Conservation (phyloP, 2,888 invertebrate species). For the Sarcophaga subvicina region DNA sequence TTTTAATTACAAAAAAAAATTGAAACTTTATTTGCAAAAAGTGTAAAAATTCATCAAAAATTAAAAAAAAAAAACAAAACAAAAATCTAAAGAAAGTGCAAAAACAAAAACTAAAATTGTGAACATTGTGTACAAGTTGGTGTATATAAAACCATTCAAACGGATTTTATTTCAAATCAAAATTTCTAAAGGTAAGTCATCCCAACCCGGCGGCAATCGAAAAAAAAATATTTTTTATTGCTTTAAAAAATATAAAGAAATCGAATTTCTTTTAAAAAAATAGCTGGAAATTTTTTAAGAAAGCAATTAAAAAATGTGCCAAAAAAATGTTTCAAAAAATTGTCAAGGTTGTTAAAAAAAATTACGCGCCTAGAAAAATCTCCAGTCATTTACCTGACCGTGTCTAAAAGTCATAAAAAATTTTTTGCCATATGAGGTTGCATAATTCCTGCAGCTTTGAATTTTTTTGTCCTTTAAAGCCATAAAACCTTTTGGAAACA, state of each 20-base stretch:
- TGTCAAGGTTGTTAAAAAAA: slow-evolving; percentile 38
- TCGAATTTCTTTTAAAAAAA: no score
- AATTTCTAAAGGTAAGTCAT: background rate
- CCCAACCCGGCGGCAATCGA: background rate
- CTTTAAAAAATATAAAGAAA: background rate
- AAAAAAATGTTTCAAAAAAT: background rate
- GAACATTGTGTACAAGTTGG: background rate
- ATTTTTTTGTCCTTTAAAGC: slow-evolving; percentile 38
- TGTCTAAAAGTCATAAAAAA: slow-evolving; percentile 58
- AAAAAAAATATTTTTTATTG: background rate
- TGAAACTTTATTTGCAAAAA: background rate
- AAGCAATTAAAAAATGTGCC: slow-evolving; percentile 38
- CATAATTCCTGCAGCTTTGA: slow-evolving; percentile 73
- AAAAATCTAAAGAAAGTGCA: background rate
- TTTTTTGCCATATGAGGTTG: slow-evolving; percentile 72
- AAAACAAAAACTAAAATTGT: background rate
- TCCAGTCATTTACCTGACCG: slow-evolving; percentile 42
- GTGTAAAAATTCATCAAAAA: background rate
- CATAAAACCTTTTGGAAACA: slow-evolving; percentile 40
- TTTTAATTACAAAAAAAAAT: no score
- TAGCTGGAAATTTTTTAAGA: slow-evolving; percentile 2
- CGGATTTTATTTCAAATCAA: background rate
- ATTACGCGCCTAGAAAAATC: background rate
- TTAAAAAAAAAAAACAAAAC: background rate
- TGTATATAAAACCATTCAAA: background rate